Conservation (phyloP, 2,797 vertebrate species). For the Valencia hispanica region DNA sequence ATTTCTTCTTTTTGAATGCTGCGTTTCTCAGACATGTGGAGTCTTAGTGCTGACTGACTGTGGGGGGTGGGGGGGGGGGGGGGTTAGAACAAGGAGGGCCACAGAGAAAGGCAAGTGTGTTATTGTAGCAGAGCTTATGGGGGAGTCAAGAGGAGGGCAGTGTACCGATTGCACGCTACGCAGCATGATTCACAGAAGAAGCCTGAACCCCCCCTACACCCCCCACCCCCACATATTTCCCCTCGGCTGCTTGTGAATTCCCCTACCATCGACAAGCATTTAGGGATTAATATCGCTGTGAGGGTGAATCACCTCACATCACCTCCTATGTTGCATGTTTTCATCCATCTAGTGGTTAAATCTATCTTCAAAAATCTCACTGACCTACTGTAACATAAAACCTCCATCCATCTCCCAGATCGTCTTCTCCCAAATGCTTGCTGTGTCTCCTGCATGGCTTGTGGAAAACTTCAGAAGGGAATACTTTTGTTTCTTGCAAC, state of each 20-base stretch:
- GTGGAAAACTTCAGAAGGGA: neutral
- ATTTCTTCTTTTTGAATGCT: constrained; percentile 42
- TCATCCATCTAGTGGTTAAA: constrained; percentile 49
- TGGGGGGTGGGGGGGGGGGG: constrained; percentile 36
- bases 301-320: constrained; percentile 58
- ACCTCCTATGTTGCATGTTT: constrained; percentile 43
- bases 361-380: neutral
- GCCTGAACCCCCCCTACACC: constrained; percentile 42
- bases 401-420: neutral
- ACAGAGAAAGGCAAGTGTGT: constrained; percentile 76
- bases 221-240: constrained; percentile 16
- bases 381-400: neutral
- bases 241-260: constrained; percentile 54
- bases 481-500: neutral
- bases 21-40: constrained; percentile 59
- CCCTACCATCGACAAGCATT: constrained; percentile 44
- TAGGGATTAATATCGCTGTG: constrained; percentile 45
- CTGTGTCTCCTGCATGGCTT: neutral
- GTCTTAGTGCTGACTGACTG: constrained; percentile 37
- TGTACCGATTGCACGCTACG: constrained; percentile 79
- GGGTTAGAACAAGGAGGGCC: constrained; percentile 53
- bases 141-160: constrained; percentile 81
- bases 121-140: constrained; percentile 80
- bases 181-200: constrained; percentile 67
- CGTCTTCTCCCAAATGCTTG: neutral